Percentiles rank a stretch among this genome's conserved stretches.
Conservation (phyloP, 2,797 vertebrate genomes). For the Sebastes itinus region DNA sequence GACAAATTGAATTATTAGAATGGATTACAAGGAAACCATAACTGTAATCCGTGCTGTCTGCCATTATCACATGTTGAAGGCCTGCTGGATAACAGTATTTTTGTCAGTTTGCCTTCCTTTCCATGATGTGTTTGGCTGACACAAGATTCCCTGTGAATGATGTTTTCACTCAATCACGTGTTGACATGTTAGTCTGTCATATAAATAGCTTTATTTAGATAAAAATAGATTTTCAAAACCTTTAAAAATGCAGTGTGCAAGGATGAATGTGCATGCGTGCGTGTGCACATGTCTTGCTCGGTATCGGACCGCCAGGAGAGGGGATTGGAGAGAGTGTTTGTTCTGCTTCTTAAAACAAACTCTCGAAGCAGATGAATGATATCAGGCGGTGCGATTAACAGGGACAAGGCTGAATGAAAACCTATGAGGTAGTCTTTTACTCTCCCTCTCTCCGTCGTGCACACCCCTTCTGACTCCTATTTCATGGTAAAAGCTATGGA, state of each 20-base stretch:
- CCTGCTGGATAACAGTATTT: slow-evolving; percentile 12
- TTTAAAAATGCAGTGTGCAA: neutral
- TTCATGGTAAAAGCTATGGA: slow-evolving; percentile 46
- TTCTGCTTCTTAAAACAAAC: slow-evolving; percentile 82
- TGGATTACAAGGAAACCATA: slow-evolving; percentile 6
- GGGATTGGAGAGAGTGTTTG: slow-evolving; percentile 61
- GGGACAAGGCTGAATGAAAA: slow-evolving; percentile 67
- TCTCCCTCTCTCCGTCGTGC: neutral
- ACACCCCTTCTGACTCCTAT: slow-evolving; percentile 19
- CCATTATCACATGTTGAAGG: slow-evolving; percentile 10
- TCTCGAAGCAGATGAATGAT: slow-evolving; percentile 75
- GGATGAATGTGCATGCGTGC: neutral
- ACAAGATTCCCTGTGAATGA: neutral
- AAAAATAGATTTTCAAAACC: slow-evolving; percentile 17
- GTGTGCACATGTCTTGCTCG: slow-evolving; percentile 4
- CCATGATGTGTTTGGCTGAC: slow-evolving; percentile 22
- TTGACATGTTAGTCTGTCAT: slow-evolving; percentile 38
- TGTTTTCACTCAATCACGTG: slow-evolving; percentile 34
- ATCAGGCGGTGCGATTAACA: slow-evolving; percentile 74
- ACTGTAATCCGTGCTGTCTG: neutral
- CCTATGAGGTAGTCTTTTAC: slow-evolving; percentile 56
- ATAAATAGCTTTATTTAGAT: slow-evolving; percentile 50
- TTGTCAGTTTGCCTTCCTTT: slow-evolving; percentile 19
- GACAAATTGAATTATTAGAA: slow-evolving; percentile 30
- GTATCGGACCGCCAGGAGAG: slow-evolving; percentile 70